Percentiles rank a stretch among this genome's conserved stretches.
These are phyloP conservation scores for Sericinus montela DNA, from an alignment of 2,888 invertebrate genomes.

Conservation along the genomic window DNA sequence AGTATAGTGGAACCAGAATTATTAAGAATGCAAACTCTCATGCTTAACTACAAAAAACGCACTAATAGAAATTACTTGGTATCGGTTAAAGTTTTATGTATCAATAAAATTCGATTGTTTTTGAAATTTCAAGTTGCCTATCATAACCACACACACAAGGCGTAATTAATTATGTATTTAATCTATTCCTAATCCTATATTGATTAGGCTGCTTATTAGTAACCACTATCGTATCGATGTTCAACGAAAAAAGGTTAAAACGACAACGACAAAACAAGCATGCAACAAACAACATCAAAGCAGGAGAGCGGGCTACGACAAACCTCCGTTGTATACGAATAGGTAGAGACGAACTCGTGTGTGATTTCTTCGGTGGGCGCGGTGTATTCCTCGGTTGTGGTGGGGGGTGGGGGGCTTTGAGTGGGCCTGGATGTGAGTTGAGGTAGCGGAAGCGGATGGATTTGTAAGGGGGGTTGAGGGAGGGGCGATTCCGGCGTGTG, in stretches of 20 bases:
- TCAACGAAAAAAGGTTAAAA: slow-evolving; percentile 17
- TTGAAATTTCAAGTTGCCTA: no score
- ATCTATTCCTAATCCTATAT: not conserved
- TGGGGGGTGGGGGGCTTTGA: slow-evolving; percentile 23
- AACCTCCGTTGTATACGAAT: slow-evolving; percentile 73
- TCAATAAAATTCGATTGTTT: no score
- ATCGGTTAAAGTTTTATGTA: no score
- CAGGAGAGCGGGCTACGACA: slow-evolving; percentile 62
- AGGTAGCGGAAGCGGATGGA: slow-evolving; percentile 20
- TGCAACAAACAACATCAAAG: slow-evolving; percentile 28
- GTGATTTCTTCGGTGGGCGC: slow-evolving; percentile 51
- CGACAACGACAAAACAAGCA: slow-evolving; percentile 27
- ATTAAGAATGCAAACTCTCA: not conserved
- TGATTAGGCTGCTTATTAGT: slow-evolving; percentile 4
- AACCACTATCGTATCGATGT: slow-evolving; percentile 16
- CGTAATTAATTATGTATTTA: no score
- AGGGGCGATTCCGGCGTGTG: slow-evolving; percentile 2
- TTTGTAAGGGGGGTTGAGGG: slow-evolving; percentile 21
- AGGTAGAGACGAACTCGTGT: slow-evolving; percentile 60
- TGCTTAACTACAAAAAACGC: not conserved
- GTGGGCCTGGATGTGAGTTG: slow-evolving; percentile 15
- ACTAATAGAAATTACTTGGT: no score
- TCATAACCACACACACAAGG: no score
- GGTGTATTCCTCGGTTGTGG: slow-evolving; percentile 27
- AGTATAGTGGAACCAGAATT: not conserved